phyloP scores from a whole-genome alignment of 2,113 vertebrate genomes.

The Parus major region DNA sequence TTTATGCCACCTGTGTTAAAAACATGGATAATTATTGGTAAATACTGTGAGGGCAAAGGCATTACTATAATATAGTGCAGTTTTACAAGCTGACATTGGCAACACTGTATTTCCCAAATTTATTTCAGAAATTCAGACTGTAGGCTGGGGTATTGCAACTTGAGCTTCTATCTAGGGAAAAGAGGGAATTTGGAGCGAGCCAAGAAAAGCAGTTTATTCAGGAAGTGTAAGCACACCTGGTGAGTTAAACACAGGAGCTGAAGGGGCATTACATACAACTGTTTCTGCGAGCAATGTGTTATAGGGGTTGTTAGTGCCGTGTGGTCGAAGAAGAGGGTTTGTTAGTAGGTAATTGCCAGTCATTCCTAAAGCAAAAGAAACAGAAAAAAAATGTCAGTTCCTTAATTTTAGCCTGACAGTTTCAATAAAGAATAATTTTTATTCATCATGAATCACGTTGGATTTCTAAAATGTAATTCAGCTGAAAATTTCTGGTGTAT shows the following conservation, averaged over 20 bases:
- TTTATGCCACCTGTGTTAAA: conserved; percentile 88
- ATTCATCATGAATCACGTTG: conserved; percentile 51
- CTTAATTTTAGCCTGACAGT: conserved; percentile 74
- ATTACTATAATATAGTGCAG: conserved; percentile 88
- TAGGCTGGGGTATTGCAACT: conserved; percentile 45
- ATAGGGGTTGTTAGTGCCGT: conserved; percentile 99
- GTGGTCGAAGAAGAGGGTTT: conserved; percentile 99
- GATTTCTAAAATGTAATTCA: conserved; percentile 67
- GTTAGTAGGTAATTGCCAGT: conserved; percentile 99
- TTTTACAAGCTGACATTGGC: conserved; percentile 79
- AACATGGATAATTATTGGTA: conserved; percentile 85
- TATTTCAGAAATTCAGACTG: conserved; percentile 56
- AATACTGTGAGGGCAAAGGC: conserved; percentile 75
- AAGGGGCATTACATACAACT: conserved; percentile 98
- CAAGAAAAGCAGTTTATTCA: conserved; percentile 70
- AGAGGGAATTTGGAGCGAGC: conserved; percentile 63
- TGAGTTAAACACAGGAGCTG: conserved; percentile 99
- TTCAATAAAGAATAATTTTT: conserved; percentile 68
- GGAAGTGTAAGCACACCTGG: conserved; percentile 97
- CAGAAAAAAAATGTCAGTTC: conserved; percentile 85
- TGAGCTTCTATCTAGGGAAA: conserved; percentile 59
- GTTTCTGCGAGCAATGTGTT: conserved; percentile 99
- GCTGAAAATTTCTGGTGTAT: conserved; percentile 68
- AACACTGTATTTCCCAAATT: conserved; percentile 52
- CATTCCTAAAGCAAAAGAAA: conserved; percentile 96